Base-by-base conservation (phyloP, 1,140 invertebrate genomes). In the Bombus huntii region DNA sequence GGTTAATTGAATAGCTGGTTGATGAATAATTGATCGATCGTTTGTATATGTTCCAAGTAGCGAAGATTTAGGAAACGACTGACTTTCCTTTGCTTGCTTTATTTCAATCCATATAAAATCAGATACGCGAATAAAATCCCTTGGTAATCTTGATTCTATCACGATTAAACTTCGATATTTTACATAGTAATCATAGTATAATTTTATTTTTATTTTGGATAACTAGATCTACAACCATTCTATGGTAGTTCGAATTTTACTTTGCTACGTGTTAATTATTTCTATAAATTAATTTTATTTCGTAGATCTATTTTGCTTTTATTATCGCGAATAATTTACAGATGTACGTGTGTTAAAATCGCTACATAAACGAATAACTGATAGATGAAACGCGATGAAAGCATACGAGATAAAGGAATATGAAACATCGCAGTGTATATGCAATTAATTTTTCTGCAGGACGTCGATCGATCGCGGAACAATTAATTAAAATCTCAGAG, bases 401-500 rank as follows among this genome's bases (percentile, higher is more conserved):
- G 57, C 8, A 3, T 10, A 28, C 3, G 9, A 62, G 59, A 62
- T 62, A n/a, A 31, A 12, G 12, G 8, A 34, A 66, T 8, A 15
- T 66, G 15, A 15, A 34, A 65, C 18, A 31, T 66, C 62, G 6
- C 2, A 18, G 5, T 13, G 13, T 15, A 8, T 2, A 15, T 31
- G 0, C 3, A 18, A 8, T 8, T 34, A 70, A 70, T 25, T 70
- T 39, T 39, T 70, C 25, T 76, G 18, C 47, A 22, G 47, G 5
- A 22, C 6, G 18, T 75, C 42, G 34, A 57, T 72, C 57, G 34
- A 57, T 18, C 44, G 10, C 8, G 3, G 39, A 79, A 25, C 47
- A 57, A 75, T 88, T 76, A 59, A 44, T 22, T 31, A 57, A 65
- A 75, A 82, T 86, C 71, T 53, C 68, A 57, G 8, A 18, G 28